Conservation (phyloP, 92 coral and sea anemone species). For the Bergia puertoricense region DNA sequence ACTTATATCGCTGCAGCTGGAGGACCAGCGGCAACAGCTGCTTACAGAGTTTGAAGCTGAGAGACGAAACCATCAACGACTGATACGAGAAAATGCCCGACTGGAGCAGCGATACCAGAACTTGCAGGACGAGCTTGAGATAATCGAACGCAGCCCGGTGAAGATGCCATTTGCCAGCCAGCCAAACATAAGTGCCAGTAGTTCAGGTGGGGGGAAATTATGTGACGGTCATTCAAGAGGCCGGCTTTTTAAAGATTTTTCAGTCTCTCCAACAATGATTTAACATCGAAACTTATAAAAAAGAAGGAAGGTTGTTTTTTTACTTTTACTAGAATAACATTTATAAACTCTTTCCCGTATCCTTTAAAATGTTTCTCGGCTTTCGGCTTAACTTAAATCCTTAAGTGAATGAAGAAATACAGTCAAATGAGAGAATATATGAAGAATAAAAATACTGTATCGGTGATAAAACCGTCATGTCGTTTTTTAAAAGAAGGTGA, state of each 20-base stretch:
- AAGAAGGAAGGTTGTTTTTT: no score
- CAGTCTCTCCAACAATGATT: no score
- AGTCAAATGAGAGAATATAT: no score
- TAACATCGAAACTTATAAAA: no score
- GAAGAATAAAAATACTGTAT: no score
- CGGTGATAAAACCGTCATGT: no score
- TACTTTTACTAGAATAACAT: no score
- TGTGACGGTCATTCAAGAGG: no score
- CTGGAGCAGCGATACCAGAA: conserved; percentile 95
- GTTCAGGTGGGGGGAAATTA: conserved; percentile 66
- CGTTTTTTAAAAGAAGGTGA: no score
- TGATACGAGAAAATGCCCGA: conserved; percentile 90
- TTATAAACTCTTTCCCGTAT: neutral
- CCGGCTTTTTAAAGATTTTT: neutral
- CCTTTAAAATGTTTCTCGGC: neutral
- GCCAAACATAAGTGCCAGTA: conserved; percentile 60
- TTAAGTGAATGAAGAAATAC: no score
- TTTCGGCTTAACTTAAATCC: no score
- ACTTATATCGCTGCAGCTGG: conserved; percentile 74
- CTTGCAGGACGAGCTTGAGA: conserved; percentile 91
- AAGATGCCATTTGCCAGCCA: conserved; percentile 24
- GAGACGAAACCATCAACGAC: conserved; percentile 90
- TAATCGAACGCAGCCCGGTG: conserved; percentile 83
- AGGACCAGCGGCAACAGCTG: conserved; percentile 76
- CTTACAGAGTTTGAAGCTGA: conserved; percentile 94